A percentile compares a stretch with the other conserved stretches of the same genome.
Conservation (phyloP, 2,113 vertebrate species). For the Polypterus senegalus region DNA sequence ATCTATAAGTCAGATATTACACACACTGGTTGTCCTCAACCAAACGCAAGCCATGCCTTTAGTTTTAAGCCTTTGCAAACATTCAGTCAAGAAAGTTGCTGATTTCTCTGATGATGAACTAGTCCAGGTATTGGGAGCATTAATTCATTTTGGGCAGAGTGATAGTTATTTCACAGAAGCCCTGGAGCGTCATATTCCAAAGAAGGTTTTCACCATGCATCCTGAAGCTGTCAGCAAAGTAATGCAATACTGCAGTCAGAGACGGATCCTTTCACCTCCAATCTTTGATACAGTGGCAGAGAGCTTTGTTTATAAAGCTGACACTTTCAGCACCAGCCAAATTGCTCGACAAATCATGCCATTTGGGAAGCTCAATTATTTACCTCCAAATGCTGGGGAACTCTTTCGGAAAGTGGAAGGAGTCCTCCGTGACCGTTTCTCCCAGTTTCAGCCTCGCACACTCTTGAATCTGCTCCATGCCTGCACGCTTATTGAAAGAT, state of each 20-base stretch:
- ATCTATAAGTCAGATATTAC: constrained; percentile 49
- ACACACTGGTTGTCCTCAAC: constrained; percentile 50
- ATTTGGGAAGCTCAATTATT: constrained; percentile 72
- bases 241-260: constrained; percentile 58
- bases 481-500: constrained; percentile 63
- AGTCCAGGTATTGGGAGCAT: constrained; percentile 52
- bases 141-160: constrained; percentile 61
- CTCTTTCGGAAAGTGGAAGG: constrained; percentile 72
- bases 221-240: constrained; percentile 53
- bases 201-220: constrained; percentile 37
- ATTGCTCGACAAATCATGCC: constrained; percentile 58
- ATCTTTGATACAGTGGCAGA: constrained; percentile 67
- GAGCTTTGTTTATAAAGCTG: constrained; percentile 59
- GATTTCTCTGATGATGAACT: constrained; percentile 63
- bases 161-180: constrained; percentile 58
- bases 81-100: constrained; percentile 48
- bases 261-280: constrained; percentile 54
- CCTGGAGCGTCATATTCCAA: constrained; percentile 49
- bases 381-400: constrained; percentile 57
- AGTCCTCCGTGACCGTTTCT: constrained; percentile 40
- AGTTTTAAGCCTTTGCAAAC: constrained; percentile 61
- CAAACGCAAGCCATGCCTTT: constrained; percentile 57
- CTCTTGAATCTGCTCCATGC: constrained; percentile 71
- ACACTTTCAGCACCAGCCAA: constrained; percentile 60
- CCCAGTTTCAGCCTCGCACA: constrained; percentile 57